Percentiles rank a stretch among this genome's conserved stretches.
Evolutionary conservation across 92 coral and sea anemone genomes (phyloP).

Genomic region (Nematostella vectensis): DNA sequence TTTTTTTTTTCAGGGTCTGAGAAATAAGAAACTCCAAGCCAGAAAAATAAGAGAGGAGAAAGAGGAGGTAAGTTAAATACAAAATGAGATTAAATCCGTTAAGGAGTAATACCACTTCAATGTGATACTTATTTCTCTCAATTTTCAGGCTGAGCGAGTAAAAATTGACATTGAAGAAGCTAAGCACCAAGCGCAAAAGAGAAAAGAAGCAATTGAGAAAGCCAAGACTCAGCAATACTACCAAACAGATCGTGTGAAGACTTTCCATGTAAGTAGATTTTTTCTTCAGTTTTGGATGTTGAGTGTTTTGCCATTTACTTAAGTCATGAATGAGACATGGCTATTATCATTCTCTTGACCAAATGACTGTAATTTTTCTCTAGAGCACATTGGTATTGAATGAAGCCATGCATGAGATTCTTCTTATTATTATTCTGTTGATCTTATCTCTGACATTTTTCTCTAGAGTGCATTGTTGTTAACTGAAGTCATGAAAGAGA

Average conservation of each 20-base stretch:
- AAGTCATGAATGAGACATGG: too few relatives aligned
- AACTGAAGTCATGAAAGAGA: slow-evolving; percentile 90
- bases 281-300: too few relatives aligned
- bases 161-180: slow-evolving; percentile 94
- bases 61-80: slow-evolving; percentile 63
- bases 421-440: too few relatives aligned
- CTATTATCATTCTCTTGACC: too few relatives aligned
- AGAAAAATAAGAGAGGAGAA: slow-evolving; percentile 78
- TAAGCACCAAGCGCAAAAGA: slow-evolving; percentile 86
- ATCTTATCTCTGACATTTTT: background rate
- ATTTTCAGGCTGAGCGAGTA: slow-evolving; percentile 68
- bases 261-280: slow-evolving; percentile 70
- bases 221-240: slow-evolving; percentile 97
- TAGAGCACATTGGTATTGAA: too few relatives aligned
- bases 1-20: slow-evolving; percentile 62
- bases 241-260: slow-evolving; percentile 97
- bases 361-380: too few relatives aligned
- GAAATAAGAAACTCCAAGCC: slow-evolving; percentile 87
- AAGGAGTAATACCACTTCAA: background rate
- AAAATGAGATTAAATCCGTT: background rate
- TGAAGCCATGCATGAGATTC: too few relatives aligned
- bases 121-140: background rate
- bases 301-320: too few relatives aligned
- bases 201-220: slow-evolving; percentile 95
- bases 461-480: slow-evolving; percentile 80